phyloP scores from a whole-genome alignment of 1,140 invertebrate genomes.

The Drosophila rufa region DNA sequence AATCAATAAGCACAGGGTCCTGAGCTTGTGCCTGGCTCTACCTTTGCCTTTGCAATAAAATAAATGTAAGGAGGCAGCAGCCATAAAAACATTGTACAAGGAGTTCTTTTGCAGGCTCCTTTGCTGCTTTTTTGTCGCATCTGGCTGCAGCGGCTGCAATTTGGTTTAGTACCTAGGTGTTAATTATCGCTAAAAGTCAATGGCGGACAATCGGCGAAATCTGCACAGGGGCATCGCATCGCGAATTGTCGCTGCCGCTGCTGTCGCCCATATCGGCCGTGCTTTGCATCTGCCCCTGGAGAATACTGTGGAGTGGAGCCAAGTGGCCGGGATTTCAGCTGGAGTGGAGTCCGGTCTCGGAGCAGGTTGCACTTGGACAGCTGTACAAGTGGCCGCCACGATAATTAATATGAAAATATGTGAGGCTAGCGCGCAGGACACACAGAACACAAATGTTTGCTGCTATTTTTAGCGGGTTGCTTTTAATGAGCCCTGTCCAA shows the following conservation, averaged over 20 bases:
- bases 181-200: conserved; percentile 84
- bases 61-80: conserved; percentile 64
- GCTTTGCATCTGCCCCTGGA: conserved; percentile 74
- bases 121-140: conserved; percentile 61
- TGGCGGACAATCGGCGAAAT: conserved; percentile 77
- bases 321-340: conserved; percentile 23
- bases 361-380: conserved; percentile 41
- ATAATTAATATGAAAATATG: conserved; percentile 84
- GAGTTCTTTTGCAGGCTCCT: conserved; percentile 22
- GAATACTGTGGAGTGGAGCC: conserved; percentile 45
- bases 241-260: conserved; percentile 41
- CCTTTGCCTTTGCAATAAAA: conserved; percentile 70
- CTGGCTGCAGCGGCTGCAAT: conserved; percentile 65
- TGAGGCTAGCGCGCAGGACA: conserved; percentile 51
- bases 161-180: conserved; percentile 79
- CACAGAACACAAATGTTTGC: conserved; percentile 63
- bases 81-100: conserved; percentile 49
- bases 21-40: conserved; percentile 21
- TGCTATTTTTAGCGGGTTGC: conserved; percentile 73
- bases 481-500: conserved; percentile 72
- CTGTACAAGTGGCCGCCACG: conserved; percentile 60
- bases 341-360: background rate
- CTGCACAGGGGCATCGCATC: conserved; percentile 58
- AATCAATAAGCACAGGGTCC: conserved; percentile 77
- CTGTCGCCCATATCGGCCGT: conserved; percentile 26